phyloP scores from a whole-genome alignment of 2,888 invertebrate species.

The Lithophane leautieri region DNA sequence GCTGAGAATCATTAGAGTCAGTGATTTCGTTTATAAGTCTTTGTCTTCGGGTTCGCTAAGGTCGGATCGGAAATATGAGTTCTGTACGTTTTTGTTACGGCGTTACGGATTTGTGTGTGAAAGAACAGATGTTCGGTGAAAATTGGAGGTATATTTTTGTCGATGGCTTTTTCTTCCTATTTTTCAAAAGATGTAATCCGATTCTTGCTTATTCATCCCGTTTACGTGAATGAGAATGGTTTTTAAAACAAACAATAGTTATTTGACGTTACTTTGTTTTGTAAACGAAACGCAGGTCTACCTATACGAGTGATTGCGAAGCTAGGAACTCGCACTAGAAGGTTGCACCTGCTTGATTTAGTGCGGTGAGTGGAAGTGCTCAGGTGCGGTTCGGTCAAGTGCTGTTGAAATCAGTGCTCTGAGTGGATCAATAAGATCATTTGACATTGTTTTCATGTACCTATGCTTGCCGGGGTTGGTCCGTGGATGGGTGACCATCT shows the following conservation, averaged over 20 bases:
- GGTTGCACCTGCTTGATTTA: too few species aligned
- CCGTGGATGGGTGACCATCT: too few species aligned
- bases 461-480: too few species aligned
- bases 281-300: background rate
- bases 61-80: slow-evolving; percentile 8
- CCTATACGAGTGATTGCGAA: background rate
- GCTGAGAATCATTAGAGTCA: slow-evolving; percentile 24
- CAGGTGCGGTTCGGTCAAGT: too few species aligned
- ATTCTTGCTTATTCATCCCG: background rate
- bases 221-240: background rate
- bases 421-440: too few species aligned
- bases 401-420: too few species aligned
- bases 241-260: background rate
- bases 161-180: background rate
- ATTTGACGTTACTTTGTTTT: background rate
- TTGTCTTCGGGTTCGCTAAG: slow-evolving; percentile 5
- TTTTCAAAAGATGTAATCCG: slow-evolving; percentile 1
- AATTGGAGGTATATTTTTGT: slow-evolving; percentile 3
- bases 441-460: too few species aligned
- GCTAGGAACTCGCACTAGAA: background rate
- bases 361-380: too few species aligned
- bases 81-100: slow-evolving; percentile 19
- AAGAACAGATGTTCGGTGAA: slow-evolving; percentile 25
- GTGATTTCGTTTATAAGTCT: slow-evolving; percentile 10
- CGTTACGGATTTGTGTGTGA: slow-evolving; percentile 26